Conservation (phyloP, 2,113 vertebrate species). For the Bos indicus region DNA sequence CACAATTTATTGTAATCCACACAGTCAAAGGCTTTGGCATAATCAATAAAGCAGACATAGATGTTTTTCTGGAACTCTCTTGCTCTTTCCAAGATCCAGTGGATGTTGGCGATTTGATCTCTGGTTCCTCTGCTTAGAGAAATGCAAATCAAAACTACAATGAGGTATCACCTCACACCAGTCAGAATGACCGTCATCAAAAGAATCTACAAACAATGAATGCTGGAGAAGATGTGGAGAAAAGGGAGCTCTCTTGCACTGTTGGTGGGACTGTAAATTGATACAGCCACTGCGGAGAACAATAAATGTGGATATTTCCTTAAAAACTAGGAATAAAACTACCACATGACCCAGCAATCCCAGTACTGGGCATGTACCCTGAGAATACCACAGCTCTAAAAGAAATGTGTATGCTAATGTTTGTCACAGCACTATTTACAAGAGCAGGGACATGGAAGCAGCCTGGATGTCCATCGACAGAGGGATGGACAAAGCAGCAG, state of each 20-base stretch:
- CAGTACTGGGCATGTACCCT: neutral
- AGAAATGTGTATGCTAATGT: fast-evolving
- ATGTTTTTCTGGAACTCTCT: too few species aligned
- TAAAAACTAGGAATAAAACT: neutral
- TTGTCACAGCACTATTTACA: neutral
- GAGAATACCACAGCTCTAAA: neutral
- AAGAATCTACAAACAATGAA: neutral
- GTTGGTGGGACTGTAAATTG: neutral
- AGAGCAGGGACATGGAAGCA: neutral
- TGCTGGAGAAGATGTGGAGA: neutral
- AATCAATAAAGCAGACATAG: too few species aligned
- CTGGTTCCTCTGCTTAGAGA: neutral
- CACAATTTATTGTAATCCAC: too few species aligned
- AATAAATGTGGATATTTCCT: neutral
- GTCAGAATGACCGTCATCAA: neutral
- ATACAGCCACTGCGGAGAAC: neutral
- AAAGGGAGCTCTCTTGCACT: neutral
- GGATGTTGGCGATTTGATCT: too few species aligned
- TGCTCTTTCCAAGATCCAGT: too few species aligned
- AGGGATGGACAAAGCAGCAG: neutral
- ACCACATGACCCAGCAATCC: neutral
- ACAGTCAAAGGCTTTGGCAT: too few species aligned
- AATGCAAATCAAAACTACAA: neutral
- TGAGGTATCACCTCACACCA: neutral
- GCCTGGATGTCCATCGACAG: neutral